A percentile compares a stretch with the other conserved stretches of the same genome.
phyloP scores from a whole-genome alignment of 2,113 vertebrate species.

The Dunckerocampus dactyliophorus region DNA sequence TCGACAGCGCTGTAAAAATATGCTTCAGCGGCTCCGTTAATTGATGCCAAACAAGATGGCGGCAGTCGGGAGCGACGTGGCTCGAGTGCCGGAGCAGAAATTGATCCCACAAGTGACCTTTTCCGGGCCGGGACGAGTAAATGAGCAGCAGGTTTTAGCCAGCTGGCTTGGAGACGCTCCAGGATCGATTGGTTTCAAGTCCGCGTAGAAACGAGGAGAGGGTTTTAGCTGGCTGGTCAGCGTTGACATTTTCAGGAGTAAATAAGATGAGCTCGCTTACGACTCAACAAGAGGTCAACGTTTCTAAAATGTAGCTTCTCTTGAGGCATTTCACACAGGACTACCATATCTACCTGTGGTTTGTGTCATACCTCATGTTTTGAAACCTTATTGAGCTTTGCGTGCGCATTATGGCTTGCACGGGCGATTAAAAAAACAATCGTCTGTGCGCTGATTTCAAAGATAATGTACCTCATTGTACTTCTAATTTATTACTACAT shows the following conservation, averaged over 20 bases:
- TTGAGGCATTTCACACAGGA: too few relatives aligned
- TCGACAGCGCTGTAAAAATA: neutral
- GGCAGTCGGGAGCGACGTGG: too few relatives aligned
- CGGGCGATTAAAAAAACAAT: too few relatives aligned
- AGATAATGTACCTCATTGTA: too few relatives aligned
- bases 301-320: too few relatives aligned
- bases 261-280: neutral
- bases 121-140: conserved; percentile 7
- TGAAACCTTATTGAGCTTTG: too few relatives aligned
- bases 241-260: conserved; percentile 8
- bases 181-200: conserved; percentile 2
- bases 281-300: too few relatives aligned
- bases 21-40: neutral
- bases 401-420: too few relatives aligned
- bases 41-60: neutral
- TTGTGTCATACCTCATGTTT: too few relatives aligned
- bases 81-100: neutral
- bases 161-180: neutral
- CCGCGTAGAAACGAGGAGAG: neutral
- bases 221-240: neutral
- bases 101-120: conserved; percentile 10
- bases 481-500: too few relatives aligned
- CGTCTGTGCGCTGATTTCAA: too few relatives aligned
- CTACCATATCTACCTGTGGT: too few relatives aligned
- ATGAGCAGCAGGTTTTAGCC: conserved; percentile 6